Conservation (phyloP, 2,797 vertebrate genomes). For the Austrolebias charrua region DNA sequence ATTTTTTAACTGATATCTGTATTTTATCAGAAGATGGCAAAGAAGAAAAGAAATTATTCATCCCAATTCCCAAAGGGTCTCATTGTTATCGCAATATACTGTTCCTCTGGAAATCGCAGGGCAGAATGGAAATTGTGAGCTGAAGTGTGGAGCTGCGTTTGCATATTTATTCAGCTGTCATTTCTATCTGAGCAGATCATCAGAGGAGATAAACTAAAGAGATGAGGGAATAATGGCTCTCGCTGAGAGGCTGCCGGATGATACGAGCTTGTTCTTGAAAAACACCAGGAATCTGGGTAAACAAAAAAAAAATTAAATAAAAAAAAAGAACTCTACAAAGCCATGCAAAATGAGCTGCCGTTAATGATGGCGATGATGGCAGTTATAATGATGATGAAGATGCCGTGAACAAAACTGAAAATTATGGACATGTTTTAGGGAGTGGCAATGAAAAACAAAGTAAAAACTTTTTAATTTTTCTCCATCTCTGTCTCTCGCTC, state of each 20-base stretch:
- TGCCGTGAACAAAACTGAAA: conserved; percentile 44
- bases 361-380: conserved; percentile 64
- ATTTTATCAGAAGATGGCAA: conserved; percentile 72
- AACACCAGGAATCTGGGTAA: conserved; percentile 68
- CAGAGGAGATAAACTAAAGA: conserved; percentile 78
- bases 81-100: conserved; percentile 71
- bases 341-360: conserved; percentile 47
- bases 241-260: conserved; percentile 66
- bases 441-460: conserved; percentile 17
- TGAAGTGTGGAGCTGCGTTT: conserved; percentile 70
- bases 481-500: not conserved
- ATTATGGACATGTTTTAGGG: conserved; percentile 47
- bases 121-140: conserved; percentile 73
- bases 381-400: conserved; percentile 65
- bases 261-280: conserved; percentile 71
- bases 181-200: conserved; percentile 81
- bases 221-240: conserved; percentile 80
- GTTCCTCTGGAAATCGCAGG: conserved; percentile 67
- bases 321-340: conserved; percentile 53
- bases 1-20: conserved; percentile 56
- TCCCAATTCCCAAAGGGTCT: conserved; percentile 69
- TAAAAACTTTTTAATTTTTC: conserved; percentile 35
- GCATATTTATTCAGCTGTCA: conserved; percentile 84
- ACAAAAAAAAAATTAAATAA: conserved; percentile 39
- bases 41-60: conserved; percentile 61